phyloP scores from a whole-genome alignment of 2,113 vertebrate genomes.

The Corapipo altera region DNA sequence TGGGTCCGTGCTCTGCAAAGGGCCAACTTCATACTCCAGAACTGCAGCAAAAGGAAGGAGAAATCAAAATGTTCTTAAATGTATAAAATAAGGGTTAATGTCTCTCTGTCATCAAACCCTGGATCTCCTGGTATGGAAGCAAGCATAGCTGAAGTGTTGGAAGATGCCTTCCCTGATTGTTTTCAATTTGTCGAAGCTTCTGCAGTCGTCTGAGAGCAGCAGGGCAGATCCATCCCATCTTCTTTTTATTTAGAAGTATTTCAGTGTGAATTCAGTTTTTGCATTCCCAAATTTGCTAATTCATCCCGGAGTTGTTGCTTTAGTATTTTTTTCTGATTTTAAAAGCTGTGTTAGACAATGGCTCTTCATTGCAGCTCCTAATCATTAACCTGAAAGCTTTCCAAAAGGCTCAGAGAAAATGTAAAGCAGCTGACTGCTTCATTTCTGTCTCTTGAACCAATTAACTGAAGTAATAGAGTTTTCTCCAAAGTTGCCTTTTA shows the following conservation, averaged over 20 bases:
- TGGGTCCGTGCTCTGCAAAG: background rate
- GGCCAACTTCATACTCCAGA: background rate
- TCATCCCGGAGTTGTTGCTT: background rate
- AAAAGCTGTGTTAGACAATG: conserved; percentile 15
- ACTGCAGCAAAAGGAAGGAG: background rate
- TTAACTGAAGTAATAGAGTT: conserved; percentile 37
- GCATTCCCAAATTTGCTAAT: background rate
- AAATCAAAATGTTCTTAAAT: background rate
- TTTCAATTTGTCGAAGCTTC: background rate
- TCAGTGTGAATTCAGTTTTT: background rate
- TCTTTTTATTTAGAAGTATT: background rate
- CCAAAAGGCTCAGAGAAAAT: conserved; percentile 20
- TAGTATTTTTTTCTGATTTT: background rate
- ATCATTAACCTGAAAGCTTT: conserved; percentile 46
- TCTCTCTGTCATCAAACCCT: background rate
- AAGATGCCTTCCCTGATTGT: background rate
- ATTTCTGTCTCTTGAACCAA: conserved; percentile 37
- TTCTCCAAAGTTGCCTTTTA: background rate
- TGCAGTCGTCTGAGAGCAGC: background rate
- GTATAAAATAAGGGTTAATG: background rate
- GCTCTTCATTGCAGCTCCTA: background rate
- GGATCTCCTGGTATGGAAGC: background rate
- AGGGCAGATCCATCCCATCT: background rate
- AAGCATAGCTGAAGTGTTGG: background rate
- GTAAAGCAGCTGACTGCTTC: conserved; percentile 28